Evolutionary conservation across 2,888 invertebrate genomes (phyloP).

Genomic region (Plagodis pulveraria): DNA sequence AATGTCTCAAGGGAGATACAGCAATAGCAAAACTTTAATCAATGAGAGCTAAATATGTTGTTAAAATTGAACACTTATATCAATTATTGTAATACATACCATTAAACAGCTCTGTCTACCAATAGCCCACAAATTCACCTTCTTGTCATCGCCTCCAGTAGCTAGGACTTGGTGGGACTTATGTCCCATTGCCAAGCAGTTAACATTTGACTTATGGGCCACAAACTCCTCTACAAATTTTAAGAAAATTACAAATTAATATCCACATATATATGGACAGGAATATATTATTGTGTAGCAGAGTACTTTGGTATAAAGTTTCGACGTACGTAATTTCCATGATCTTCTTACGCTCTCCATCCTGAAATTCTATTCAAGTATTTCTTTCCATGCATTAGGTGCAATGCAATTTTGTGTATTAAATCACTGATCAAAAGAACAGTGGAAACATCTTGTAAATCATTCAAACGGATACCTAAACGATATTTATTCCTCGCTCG

Average conservation of each 20-base stretch:
- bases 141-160: constrained; percentile 98
- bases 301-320: too few species aligned
- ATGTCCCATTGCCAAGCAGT: constrained; percentile 94
- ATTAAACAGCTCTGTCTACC: constrained; percentile 98
- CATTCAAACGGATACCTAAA: too few species aligned
- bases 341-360: constrained; percentile 88
- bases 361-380: constrained; percentile 46
- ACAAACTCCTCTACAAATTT: constrained; percentile 90
- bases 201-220: constrained; percentile 94
- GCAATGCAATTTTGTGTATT: constrained; percentile 7
- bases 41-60: too few species aligned
- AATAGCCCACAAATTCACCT: constrained; percentile 98
- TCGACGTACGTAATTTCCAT: constrained; percentile 92
- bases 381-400: constrained; percentile 50
- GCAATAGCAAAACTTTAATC: too few species aligned
- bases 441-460: too few species aligned
- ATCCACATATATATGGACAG: background rate
- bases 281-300: too few species aligned
- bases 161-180: constrained; percentile 96
- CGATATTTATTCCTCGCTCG: too few species aligned
- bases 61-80: too few species aligned
- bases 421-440: background rate
- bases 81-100: constrained; percentile 81
- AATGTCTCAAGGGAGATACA: too few species aligned
- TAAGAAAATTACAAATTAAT: constrained; percentile 37